Percentiles rank a stretch among this genome's conserved stretches.
phyloP scores from a whole-genome alignment of 2,797 vertebrate genomes.

The Ptychobarbus kaznakovi region DNA sequence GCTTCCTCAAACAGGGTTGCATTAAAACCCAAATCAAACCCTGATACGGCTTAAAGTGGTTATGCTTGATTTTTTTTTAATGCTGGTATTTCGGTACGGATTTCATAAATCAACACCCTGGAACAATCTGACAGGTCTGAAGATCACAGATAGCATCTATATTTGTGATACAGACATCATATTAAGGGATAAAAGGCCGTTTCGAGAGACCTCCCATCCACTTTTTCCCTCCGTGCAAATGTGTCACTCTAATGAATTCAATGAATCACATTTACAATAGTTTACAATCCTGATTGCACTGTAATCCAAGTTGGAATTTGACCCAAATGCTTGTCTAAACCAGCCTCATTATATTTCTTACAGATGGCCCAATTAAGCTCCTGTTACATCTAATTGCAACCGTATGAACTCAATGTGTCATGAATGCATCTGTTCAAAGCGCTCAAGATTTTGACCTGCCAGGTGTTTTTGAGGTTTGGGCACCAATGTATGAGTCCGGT shows the following conservation, averaged over 20 bases:
- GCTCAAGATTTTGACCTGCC: slow-evolving; percentile 17
- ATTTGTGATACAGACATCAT: neutral
- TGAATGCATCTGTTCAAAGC: slow-evolving; percentile 56
- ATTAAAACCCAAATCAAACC: neutral
- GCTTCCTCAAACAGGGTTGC: slow-evolving; percentile 5
- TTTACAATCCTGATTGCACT: slow-evolving; percentile 63
- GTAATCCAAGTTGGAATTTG: slow-evolving; percentile 60
- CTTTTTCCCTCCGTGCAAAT: neutral
- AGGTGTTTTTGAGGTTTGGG: slow-evolving; percentile 40
- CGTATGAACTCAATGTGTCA: slow-evolving; percentile 59
- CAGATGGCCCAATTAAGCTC: slow-evolving; percentile 63
- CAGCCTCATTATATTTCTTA: slow-evolving; percentile 60
- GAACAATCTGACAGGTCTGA: neutral
- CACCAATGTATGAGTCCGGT: neutral
- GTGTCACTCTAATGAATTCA: slow-evolving; percentile 58
- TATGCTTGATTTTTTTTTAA: neutral
- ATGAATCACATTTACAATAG: slow-evolving; percentile 59
- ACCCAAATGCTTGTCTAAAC: slow-evolving; percentile 57
- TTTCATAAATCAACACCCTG: neutral
- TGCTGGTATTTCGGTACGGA: neutral
- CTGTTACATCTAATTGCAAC: slow-evolving; percentile 63
- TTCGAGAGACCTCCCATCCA: neutral
- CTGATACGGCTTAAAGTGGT: neutral
- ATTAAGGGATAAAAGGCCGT: slow-evolving; percentile 4
- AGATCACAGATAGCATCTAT: neutral